Evolutionary conservation across 2,113 vertebrate genomes (phyloP), one percentile per base, ranked within the genome.

Genomic region (Verasper variegatus): DNA sequence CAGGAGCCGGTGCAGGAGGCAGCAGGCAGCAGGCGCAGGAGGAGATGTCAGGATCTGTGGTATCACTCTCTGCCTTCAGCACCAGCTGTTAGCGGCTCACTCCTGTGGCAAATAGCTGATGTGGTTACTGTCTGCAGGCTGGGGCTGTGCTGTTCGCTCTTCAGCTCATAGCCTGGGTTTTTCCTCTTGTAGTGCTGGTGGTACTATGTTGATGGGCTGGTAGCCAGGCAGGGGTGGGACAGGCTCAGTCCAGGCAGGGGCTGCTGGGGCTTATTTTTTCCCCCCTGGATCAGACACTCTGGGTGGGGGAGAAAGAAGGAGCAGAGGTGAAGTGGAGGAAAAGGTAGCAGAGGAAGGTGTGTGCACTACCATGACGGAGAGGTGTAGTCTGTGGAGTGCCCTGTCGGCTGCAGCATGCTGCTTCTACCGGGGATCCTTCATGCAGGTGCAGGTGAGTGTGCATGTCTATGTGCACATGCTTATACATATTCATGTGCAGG

Each of bases 371-470:
- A 99, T 98, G 97, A 98, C 97, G 58, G 97, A 99, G 91, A 94
- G 97, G 71, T 98, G 97, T 93, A 99, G 97, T 94, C 95, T 98
- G 85, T 99, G 97, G 97, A 98, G 97, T 78, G 97, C 97, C 63
- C 94, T 99, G 90, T 99, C 97, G 31, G 97, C 97, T 11, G 97
- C 97, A 52, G 97, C 97, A 58, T 99, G 97, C 96, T 98, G 97
- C 94, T 99, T 99, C 94, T 99, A 98, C 95, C 95, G 97, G 65
- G 97, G 97, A 71, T 98, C 97, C 73, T 97, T 98, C 94, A 97
- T 99, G 96, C 97, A 99, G 94, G 97, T 99, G 93, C 97, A 98
- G 97, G 97, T 98, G 94, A 97, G 96, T 89, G 91, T 12, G 54
- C 17, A 3, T 24, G 8, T 61, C 9, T 45, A 10, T 14, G 37